phyloP scores from a whole-genome alignment of 2,888 invertebrate genomes.

The Margaritifera margaritifera region DNA sequence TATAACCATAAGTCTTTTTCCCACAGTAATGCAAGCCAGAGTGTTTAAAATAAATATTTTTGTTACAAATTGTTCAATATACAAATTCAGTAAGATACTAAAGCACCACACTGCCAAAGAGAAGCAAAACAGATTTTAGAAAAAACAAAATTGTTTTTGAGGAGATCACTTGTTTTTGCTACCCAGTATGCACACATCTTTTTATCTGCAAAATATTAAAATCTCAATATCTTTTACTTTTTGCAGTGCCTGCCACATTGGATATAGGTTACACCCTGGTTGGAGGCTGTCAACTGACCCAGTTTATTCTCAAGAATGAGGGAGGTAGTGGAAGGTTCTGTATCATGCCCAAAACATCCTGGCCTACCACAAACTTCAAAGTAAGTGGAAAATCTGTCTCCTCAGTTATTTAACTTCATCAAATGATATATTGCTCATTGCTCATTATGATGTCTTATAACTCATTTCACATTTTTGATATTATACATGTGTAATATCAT shows the following conservation, averaged over 20 bases:
- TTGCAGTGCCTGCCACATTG: slow-evolving; percentile 59
- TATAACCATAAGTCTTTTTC: background rate
- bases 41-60: no score
- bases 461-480: background rate
- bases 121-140: no score
- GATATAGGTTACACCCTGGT: slow-evolving; percentile 70
- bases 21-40: background rate
- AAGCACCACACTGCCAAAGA: no score
- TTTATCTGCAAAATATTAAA: no score
- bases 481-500: no score
- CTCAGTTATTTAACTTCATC: background rate
- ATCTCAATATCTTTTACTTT: no score
- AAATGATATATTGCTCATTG: background rate
- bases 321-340: slow-evolving; percentile 72
- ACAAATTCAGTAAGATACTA: no score
- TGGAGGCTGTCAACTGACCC: slow-evolving; percentile 65
- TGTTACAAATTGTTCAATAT: no score
- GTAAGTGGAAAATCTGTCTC: slow-evolving; percentile 35
- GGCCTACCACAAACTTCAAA: slow-evolving; percentile 72
- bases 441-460: background rate
- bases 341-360: slow-evolving; percentile 62
- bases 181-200: no score
- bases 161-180: no score
- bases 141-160: no score
- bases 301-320: slow-evolving; percentile 66